These are phyloP conservation scores for Tineola bisselliella DNA, from an alignment of 2,888 invertebrate species.

Conservation along the genomic window DNA sequence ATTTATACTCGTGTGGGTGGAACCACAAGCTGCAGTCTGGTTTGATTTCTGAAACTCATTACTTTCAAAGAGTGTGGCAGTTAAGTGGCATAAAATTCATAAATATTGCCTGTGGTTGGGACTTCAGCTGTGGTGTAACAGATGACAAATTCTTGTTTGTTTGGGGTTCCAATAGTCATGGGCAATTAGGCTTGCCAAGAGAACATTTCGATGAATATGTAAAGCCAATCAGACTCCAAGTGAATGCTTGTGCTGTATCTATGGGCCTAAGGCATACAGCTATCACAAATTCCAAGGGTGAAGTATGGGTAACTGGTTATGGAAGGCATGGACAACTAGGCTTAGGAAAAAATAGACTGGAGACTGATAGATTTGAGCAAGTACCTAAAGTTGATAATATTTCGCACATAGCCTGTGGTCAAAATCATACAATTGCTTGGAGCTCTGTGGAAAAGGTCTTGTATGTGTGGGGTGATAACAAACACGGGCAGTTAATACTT, in stretches of 20 bases:
- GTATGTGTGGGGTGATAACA: constrained; percentile 86
- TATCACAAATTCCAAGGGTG: constrained; percentile 69
- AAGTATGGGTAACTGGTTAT: constrained; percentile 72
- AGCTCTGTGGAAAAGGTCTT: constrained; percentile 63
- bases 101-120: constrained; percentile 82
- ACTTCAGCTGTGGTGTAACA: constrained; percentile 79
- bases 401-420: constrained; percentile 78
- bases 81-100: constrained; percentile 66
- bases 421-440: constrained; percentile 78
- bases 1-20: constrained; percentile 80
- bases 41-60: constrained; percentile 52
- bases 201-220: constrained; percentile 45
- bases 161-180: constrained; percentile 85
- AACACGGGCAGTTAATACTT: constrained; percentile 79
- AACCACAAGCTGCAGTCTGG: constrained; percentile 80
- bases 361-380: constrained; percentile 53
- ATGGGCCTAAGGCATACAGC: constrained; percentile 77
- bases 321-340: constrained; percentile 77
- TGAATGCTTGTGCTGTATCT: constrained; percentile 67
- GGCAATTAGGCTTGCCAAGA: constrained; percentile 76
- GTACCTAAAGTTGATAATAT: constrained; percentile 68
- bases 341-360: constrained; percentile 44
- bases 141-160: constrained; percentile 74
- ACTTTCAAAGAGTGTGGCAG: constrained; percentile 70
- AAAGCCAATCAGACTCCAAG: constrained; percentile 44